A percentile compares a stretch with the other conserved stretches of the same genome.
These are phyloP conservation scores for Eulacestoma nigropectus DNA, from an alignment of 2,113 vertebrate genomes.

Conservation along the genomic window DNA sequence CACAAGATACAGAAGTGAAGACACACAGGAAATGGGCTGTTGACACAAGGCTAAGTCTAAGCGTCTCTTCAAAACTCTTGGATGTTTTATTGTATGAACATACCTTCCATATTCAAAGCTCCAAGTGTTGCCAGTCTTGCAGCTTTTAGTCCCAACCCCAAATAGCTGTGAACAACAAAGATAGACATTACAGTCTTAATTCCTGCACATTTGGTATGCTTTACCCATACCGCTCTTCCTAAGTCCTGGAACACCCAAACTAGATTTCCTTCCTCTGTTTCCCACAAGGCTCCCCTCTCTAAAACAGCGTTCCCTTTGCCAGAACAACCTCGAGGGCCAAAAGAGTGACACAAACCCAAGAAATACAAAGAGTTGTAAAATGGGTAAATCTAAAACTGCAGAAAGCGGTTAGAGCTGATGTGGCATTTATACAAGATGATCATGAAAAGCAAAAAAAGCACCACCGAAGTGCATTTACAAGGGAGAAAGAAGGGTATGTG, in stretches of 20 bases:
- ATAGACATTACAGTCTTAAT: not conserved
- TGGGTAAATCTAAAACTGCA: not conserved
- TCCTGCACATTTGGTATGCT: not conserved
- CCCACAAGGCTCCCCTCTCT: not conserved
- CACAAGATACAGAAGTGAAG: not conserved
- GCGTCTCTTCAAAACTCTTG: not conserved
- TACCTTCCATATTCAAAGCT: slow-evolving; percentile 88
- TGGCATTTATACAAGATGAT: not conserved
- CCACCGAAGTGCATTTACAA: not conserved
- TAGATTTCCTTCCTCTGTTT: not conserved
- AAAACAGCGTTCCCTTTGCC: not conserved
- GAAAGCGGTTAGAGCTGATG: not conserved
- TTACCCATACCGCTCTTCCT: not conserved
- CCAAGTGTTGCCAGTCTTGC: slow-evolving; percentile 89
- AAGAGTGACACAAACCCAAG: not conserved
- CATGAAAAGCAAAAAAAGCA: not conserved
- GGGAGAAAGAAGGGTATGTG: not conserved
- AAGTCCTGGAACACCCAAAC: not conserved
- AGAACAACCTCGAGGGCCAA: not conserved
- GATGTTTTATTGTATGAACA: not conserved
- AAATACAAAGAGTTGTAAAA: not conserved
- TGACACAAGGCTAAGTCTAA: not conserved
- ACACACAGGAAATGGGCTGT: not conserved
- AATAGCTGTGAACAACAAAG: slow-evolving; percentile 79
- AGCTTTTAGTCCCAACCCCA: slow-evolving; percentile 91